A percentile compares a stretch with the other conserved stretches of the same genome.
phyloP scores from a whole-genome alignment of 2,113 vertebrate genomes.

The Lophura nycthemera region DNA sequence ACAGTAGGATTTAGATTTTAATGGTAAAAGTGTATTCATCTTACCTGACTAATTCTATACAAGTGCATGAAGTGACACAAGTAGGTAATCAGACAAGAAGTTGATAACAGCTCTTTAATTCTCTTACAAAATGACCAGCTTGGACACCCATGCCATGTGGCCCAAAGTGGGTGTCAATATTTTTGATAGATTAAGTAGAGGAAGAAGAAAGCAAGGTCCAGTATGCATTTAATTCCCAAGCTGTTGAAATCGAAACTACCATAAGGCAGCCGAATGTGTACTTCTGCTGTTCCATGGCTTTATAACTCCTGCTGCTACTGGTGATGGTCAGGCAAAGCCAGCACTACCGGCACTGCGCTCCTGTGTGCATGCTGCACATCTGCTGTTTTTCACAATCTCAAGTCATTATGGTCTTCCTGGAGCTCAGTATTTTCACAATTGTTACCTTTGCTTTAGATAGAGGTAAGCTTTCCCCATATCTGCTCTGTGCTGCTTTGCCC shows the following conservation, averaged over 20 bases:
- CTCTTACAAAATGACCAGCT: neutral
- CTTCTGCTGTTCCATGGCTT: neutral
- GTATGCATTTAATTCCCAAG: neutral
- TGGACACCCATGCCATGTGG: neutral
- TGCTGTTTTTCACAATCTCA: accelerated
- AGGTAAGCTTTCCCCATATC: neutral
- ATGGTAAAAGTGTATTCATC: neutral
- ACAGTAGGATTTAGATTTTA: neutral
- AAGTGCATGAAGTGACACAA: accelerated
- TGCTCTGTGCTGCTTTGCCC: neutral
- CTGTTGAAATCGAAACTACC: neutral
- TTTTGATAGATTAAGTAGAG: neutral
- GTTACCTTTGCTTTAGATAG: neutral
- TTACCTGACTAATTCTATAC: neutral
- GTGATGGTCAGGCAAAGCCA: neutral
- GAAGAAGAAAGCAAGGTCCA: neutral
- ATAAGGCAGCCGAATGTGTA: neutral
- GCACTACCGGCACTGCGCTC: neutral
- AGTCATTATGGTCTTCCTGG: neutral
- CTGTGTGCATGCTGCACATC: neutral
- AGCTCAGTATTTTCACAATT: neutral
- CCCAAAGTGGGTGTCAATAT: neutral
- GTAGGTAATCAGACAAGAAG: neutral
- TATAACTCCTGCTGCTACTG: neutral
- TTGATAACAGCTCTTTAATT: neutral